Evolutionary conservation across 2,888 invertebrate genomes (phyloP), one percentile per base, ranked within the genome.

Genomic region (Cordilura impudica): DNA sequence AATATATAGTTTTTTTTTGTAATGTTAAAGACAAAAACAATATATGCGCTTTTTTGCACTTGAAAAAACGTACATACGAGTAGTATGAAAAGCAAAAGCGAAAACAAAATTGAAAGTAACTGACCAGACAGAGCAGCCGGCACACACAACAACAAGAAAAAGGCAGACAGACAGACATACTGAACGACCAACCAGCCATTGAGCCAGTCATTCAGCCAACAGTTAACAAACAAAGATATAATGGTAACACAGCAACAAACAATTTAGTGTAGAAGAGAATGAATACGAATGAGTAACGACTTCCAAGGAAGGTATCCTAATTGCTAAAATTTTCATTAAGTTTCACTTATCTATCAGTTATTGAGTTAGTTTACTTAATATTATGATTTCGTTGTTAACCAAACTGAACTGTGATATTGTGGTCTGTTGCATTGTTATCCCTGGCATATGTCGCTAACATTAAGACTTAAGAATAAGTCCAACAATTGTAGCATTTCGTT

Each of bases 11-110:
- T n/a, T n/a, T n/a, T n/a, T n/a, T n/a, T n/a, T n/a, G n/a, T n/a
- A n/a, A n/a, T 49, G 4, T 26, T 12, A 60, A 60, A 26, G 43
- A 21, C 6, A 29, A 70, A 39, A 16, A 47, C 14, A 18, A 35
- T 53, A 26, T 60, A 21, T 65, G 39, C 47, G 10, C 61, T 54
- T 54, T 63, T 56, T 56, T 74, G 78, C 60, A 65, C 53, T 74
- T 66, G 65, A 54, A 74, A 84, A 84, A 81, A 78, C 56, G 47
- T n/a, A n/a, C n/a, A n/a, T n/a, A n/a, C n/a, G n/a, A n/a, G n/a
- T n/a, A n/a, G n/a, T 63, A 54, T 53, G 10, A 71, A 78, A 78
- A 79, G 56, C 71, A 71, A 79, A 79, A 79, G 70, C 79, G 71
- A 79, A 74, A 67, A 67, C 54, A 71, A 75, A 79, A 79, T 47